These are phyloP conservation scores for Arenaria interpres DNA, from an alignment of 2,113 vertebrate species.

Conservation along the genomic window DNA sequence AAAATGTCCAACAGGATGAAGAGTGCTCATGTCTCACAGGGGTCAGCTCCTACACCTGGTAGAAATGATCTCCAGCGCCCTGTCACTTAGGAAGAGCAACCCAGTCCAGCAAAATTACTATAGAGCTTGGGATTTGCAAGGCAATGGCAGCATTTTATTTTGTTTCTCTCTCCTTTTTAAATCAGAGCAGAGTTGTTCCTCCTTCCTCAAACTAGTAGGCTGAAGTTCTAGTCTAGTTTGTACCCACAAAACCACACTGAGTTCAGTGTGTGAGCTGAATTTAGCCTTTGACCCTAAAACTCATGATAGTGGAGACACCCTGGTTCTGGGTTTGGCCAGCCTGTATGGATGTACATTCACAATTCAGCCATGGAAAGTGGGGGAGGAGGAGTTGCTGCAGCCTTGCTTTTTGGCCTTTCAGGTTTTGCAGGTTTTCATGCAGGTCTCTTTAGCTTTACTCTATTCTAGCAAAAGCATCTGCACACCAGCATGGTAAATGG, in stretches of 20 bases:
- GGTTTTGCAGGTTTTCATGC: background rate
- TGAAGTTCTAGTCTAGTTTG: background rate
- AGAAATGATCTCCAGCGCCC: background rate
- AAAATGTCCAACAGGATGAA: background rate
- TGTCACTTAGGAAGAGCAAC: background rate
- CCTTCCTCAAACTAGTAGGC: background rate
- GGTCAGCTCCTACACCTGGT: background rate
- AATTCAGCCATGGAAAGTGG: background rate
- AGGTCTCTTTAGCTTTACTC: background rate
- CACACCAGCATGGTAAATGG: background rate
- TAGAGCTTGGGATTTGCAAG: background rate
- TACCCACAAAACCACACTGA: background rate
- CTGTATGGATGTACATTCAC: accelerated
- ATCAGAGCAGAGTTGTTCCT: background rate
- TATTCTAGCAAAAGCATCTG: background rate
- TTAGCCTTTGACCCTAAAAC: background rate
- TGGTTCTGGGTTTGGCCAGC: background rate
- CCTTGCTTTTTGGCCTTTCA: background rate
- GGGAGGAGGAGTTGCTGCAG: background rate
- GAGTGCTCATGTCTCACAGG: background rate
- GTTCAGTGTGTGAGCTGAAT: background rate
- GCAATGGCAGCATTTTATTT: background rate
- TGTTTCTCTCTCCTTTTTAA: background rate
- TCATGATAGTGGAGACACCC: accelerated
- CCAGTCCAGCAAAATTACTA: background rate